These are phyloP conservation scores for Oreochromis tanganicae DNA, from an alignment of 2,113 vertebrate genomes.

Conservation along the genomic window DNA sequence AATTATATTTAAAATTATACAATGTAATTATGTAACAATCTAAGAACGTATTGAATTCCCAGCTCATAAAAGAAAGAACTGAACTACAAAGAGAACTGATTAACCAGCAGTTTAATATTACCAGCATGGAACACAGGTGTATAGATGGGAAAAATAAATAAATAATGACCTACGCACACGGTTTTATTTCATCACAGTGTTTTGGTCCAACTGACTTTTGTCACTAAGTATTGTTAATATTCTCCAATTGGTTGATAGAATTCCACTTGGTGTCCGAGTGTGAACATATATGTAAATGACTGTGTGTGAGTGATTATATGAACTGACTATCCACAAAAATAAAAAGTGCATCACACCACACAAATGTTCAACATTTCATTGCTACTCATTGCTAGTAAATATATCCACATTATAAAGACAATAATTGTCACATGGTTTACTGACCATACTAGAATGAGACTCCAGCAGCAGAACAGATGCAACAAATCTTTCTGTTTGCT, in stretches of 20 bases:
- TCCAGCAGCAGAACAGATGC: background rate
- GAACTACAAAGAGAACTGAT: background rate
- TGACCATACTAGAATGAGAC: background rate
- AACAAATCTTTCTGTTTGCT: conserved; percentile 1
- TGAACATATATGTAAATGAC: background rate
- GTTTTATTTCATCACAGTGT: background rate
- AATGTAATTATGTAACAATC: background rate
- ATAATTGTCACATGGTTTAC: background rate
- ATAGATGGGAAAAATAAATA: background rate
- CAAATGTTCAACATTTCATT: background rate
- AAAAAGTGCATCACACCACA: background rate
- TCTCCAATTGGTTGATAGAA: background rate
- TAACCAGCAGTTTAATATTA: background rate
- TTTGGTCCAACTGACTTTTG: background rate
- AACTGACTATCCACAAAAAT: background rate
- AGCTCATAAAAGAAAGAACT: background rate
- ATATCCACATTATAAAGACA: background rate
- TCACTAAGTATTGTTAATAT: background rate
- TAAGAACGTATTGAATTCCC: background rate
- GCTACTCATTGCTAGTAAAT: background rate
- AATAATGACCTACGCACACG: background rate
- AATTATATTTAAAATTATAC: background rate
- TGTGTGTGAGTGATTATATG: background rate
- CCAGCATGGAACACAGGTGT: background rate
- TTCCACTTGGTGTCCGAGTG: background rate